Evolutionary conservation across 2,888 invertebrate species (phyloP).

Genomic region (Uloborus plumipes): DNA sequence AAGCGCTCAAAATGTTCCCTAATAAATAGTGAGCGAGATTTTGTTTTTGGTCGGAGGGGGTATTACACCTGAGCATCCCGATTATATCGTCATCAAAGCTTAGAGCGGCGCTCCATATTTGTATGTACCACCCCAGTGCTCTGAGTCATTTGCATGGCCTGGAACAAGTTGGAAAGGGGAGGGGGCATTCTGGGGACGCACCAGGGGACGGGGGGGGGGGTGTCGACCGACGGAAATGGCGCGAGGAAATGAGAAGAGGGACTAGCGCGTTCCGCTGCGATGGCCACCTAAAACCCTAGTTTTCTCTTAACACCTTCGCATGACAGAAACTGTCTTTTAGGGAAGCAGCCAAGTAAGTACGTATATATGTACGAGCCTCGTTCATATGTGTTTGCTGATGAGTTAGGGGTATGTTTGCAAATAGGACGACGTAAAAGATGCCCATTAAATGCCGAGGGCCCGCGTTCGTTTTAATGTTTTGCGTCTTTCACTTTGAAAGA

Average conservation of each 20-base stretch:
- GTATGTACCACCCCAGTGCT: conserved; percentile 25
- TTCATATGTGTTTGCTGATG: conserved; percentile 49
- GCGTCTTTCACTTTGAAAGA: conserved; percentile 49
- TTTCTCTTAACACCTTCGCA: conserved; percentile 49
- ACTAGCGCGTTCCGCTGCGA: conserved; percentile 53
- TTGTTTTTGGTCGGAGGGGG: conserved; percentile 29
- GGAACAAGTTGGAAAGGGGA: conserved; percentile 2
- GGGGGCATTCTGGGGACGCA: background rate
- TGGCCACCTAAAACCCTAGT: conserved; percentile 58
- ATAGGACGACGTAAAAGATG: conserved; percentile 39
- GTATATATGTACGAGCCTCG: conserved; percentile 24
- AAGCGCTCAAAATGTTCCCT: conserved; percentile 5
- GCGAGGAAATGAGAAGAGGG: conserved; percentile 62
- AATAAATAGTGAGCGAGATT: conserved; percentile 48
- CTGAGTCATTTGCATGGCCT: conserved; percentile 54
- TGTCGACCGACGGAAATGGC: conserved; percentile 49
- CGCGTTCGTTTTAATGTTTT: conserved; percentile 58
- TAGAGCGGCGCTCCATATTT: conserved; percentile 43
- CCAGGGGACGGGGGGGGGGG: conserved; percentile 8
- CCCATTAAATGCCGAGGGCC: conserved; percentile 47
- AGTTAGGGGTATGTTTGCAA: conserved; percentile 45
- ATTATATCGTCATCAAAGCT: conserved; percentile 51
- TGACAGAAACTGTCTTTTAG: conserved; percentile 40
- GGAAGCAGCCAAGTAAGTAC: conserved; percentile 22
- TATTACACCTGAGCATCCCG: conserved; percentile 40